Evolutionary conservation across 2,888 invertebrate genomes (phyloP).

Genomic region (Falcaria lacertinaria): DNA sequence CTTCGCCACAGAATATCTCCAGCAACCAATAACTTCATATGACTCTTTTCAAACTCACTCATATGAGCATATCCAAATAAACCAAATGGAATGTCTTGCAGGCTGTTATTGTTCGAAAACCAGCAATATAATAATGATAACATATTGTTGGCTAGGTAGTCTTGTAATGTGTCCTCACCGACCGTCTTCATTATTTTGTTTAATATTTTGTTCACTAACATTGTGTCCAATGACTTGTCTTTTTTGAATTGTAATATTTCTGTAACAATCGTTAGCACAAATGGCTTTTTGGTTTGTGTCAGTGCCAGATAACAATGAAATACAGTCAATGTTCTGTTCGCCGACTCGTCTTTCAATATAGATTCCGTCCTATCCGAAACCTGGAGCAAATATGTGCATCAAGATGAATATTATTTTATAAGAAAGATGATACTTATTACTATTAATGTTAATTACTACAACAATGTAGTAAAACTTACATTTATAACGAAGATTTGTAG

Average conservation of each 20-base stretch:
- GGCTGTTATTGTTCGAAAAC: conserved; percentile 51
- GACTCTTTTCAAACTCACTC: conserved; percentile 57
- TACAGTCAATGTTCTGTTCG: conserved; percentile 78
- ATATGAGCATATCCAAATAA: conserved; percentile 54
- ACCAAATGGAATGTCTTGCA: conserved; percentile 62
- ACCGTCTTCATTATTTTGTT: conserved; percentile 44
- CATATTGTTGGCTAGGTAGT: conserved; percentile 63
- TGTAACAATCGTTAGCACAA: conserved; percentile 75
- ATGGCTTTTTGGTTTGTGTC: conserved; percentile 68
- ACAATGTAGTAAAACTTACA: conserved; percentile 35
- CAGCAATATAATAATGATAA: conserved; percentile 70
- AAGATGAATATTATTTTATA: background rate
- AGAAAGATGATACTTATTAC: background rate
- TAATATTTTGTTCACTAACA: conserved; percentile 64
- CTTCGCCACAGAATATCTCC: conserved; percentile 60
- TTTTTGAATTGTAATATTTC: conserved; percentile 74
- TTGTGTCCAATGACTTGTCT: conserved; percentile 66
- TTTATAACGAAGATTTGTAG: conserved; percentile 54
- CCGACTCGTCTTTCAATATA: conserved; percentile 77
- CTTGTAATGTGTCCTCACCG: conserved; percentile 26
- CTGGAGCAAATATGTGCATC: conserved; percentile 38
- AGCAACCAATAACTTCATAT: conserved; percentile 68
- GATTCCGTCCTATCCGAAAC: conserved; percentile 52
- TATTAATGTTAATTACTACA: background rate
- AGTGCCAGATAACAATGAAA: conserved; percentile 77